Evolutionary conservation across 2,888 invertebrate species (phyloP).

Genomic region (Platerodrilus igneus): DNA sequence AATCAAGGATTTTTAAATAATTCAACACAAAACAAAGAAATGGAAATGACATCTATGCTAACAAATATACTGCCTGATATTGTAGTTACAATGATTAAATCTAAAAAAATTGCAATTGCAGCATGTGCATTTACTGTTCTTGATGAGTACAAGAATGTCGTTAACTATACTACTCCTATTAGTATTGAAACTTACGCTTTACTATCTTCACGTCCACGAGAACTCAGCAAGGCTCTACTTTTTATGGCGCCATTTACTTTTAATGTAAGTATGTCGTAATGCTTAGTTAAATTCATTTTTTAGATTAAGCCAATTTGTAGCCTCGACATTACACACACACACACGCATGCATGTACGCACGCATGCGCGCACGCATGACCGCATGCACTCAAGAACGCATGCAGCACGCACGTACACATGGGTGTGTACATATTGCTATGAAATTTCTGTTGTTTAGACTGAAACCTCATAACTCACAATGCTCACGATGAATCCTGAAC

Average conservation of each 20-base stretch:
- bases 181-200: slow-evolving; percentile 77
- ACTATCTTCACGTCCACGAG: slow-evolving; percentile 71
- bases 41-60: slow-evolving; percentile 29
- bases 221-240: slow-evolving; percentile 74
- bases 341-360: neutral
- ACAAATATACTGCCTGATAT: slow-evolving; percentile 42
- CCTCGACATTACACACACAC: too few species aligned
- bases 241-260: slow-evolving; percentile 79
- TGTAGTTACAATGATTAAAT: slow-evolving; percentile 51
- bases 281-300: neutral
- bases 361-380: neutral
- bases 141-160: slow-evolving; percentile 48
- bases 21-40: too few species aligned
- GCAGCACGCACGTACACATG: too few species aligned
- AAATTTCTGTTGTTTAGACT: too few species aligned
- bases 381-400: neutral
- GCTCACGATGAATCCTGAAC: too few species aligned
- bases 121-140: slow-evolving; percentile 59
- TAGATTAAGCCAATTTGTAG: too few species aligned
- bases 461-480: too few species aligned
- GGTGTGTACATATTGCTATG: too few species aligned
- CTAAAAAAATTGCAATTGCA: slow-evolving; percentile 54
- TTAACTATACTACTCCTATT: slow-evolving; percentile 76
- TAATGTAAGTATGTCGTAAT: slow-evolving; percentile 60
- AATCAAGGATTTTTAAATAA: slow-evolving; percentile 33